Percentiles rank a stretch among this genome's conserved stretches.
phyloP scores from a whole-genome alignment of 2,888 invertebrate species.

The Oscheius sp. region DNA sequence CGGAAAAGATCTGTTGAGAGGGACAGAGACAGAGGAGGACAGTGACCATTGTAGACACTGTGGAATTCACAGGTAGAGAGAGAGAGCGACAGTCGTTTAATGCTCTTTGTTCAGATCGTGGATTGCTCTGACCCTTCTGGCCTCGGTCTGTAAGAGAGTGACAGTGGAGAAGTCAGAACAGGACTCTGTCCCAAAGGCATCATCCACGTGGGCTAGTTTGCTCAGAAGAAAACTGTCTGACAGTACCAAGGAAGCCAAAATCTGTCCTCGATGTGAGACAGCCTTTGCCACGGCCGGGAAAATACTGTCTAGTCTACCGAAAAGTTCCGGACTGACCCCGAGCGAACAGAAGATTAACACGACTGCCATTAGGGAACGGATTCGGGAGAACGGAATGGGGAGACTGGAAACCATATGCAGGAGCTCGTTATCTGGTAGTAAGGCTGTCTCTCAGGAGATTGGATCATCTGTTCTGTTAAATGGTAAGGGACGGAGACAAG shows the following conservation, averaged over 20 bases:
- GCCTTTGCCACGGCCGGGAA: constrained; percentile 42
- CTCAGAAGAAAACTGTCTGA: background rate
- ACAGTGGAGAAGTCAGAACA: background rate
- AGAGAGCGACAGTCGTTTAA: background rate
- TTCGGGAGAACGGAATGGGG: constrained; percentile 6
- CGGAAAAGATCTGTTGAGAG: constrained; percentile 8
- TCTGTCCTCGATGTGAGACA: constrained; percentile 53
- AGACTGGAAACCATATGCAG: constrained; percentile 23
- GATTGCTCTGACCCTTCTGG: constrained; percentile 46
- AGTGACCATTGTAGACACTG: constrained; percentile 36
- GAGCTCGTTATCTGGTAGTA: constrained; percentile 3
- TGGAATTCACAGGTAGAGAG: constrained; percentile 41
- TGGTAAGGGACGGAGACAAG: too few species aligned
- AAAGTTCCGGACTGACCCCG: constrained; percentile 30
- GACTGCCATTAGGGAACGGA: constrained; percentile 41
- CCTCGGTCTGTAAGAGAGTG: constrained; percentile 40
- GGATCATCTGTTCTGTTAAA: too few species aligned
- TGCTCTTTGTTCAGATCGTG: constrained; percentile 33
- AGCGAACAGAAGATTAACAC: constrained; percentile 37
- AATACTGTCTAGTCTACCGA: constrained; percentile 37
- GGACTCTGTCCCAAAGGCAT: background rate
- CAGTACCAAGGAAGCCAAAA: background rate
- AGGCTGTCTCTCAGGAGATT: constrained; percentile 1
- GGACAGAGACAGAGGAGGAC: background rate
- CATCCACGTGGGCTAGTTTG: constrained; percentile 3